Percentiles rank a stretch among this genome's conserved stretches.
These are phyloP conservation scores for Burhinus bistriatus DNA, from an alignment of 2,113 vertebrate genomes.

Conservation along the genomic window DNA sequence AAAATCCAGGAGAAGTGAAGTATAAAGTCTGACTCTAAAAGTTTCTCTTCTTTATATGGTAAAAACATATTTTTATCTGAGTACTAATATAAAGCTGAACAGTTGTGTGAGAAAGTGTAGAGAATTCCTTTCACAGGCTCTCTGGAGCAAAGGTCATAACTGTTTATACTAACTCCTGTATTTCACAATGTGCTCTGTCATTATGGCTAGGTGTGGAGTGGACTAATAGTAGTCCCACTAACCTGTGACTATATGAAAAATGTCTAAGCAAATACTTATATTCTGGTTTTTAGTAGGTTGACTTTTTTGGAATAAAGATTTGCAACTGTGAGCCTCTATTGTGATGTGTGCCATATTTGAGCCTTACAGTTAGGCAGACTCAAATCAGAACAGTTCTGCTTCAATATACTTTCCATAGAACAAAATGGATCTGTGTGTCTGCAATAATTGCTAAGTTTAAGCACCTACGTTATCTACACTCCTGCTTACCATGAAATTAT, in stretches of 20 bases:
- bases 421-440: background rate
- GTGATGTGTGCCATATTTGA: background rate
- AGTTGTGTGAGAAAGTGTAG: background rate
- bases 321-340: background rate
- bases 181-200: background rate
- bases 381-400: background rate
- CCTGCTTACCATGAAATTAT: background rate
- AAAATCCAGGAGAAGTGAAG: background rate
- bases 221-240: background rate
- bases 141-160: background rate
- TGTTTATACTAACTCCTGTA: background rate
- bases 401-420: background rate
- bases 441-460: background rate
- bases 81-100: background rate
- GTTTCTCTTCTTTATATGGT: background rate
- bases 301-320: constrained; percentile 21
- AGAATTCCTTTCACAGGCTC: background rate
- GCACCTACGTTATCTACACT: background rate
- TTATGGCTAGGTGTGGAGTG: background rate
- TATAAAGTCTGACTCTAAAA: background rate
- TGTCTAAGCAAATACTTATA: background rate
- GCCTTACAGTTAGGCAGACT: background rate
- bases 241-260: background rate
- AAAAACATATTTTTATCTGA: background rate
- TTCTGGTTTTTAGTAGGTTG: background rate